Base-by-base conservation (phyloP, 2,113 vertebrate species). In the Zosterops borbonicus region DNA sequence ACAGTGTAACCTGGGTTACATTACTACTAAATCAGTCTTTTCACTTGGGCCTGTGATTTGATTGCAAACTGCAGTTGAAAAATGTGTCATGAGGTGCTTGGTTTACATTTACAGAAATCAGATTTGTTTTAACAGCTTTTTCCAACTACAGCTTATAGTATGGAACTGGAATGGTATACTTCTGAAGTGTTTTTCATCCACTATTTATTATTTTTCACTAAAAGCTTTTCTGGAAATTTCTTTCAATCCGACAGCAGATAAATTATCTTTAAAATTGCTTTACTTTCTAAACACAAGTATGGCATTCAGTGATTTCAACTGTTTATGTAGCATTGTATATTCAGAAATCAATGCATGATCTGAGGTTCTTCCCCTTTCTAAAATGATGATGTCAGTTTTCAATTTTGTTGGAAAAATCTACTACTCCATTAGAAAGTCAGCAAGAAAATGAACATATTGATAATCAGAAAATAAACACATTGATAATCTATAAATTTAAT, bases 111-210 rank as follows among this genome's bases (percentile, higher is more conserved):
- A 63, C 35, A 80, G 63, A 83, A 94, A 80, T 85, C 42, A 16
- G 76, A 94, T 80, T 86, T 94, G 50, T 75, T 62, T 87, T 92
- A 93, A 95, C 58, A 90, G 83, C 87, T 84, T 64, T 96, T 97
- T 95, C 86, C 87, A 97, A 33, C 70, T 88, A 67, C 27, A 93
- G 23, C 28, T 75, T 62, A 80, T 62, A 50, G 92, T 47, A 39
- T 53, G 41, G 80, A 94, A 94, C 25, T 92, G 50, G 28, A 70
- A 85, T 46, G 39, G 68, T 90, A 78, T 9, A 39, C 18, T 91
- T 63, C 41, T 69, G 29, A 73, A 84, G 28, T 23, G 41, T 42
- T 83, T 44, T 90, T 89, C 69, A 65, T 67, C 67, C 42, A 39
- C 35, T 77, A 28, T 92, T 90, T 84, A 68, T 73, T 92, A 20